These are phyloP conservation scores for Nycteola revayana DNA, from an alignment of 2,888 invertebrate species.

Conservation along the genomic window DNA sequence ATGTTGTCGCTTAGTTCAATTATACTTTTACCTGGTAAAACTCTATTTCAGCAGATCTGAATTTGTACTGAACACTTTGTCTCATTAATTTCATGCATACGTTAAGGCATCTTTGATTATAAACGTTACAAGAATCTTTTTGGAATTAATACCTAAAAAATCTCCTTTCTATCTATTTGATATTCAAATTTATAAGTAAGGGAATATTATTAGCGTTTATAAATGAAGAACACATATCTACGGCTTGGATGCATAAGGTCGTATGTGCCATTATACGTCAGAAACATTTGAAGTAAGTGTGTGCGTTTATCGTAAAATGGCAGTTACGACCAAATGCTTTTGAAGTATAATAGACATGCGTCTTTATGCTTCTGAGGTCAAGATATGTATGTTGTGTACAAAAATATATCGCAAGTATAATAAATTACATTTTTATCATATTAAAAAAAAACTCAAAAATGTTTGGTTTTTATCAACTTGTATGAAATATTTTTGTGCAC, in stretches of 20 bases:
- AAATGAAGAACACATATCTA: conserved; percentile 1
- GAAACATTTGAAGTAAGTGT: too few species aligned
- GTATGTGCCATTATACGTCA: too few species aligned
- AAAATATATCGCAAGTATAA: conserved; percentile 31
- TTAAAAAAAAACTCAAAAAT: conserved; percentile 20
- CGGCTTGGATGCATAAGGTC: too few species aligned
- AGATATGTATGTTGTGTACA: conserved; percentile 17
- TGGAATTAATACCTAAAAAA: conserved; percentile 12
- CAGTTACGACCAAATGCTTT: too few species aligned
- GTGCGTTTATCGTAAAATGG: too few species aligned
- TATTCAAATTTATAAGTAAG: conserved; percentile 26
- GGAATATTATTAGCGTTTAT: conserved; percentile 19
- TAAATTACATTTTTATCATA: conserved; percentile 22
- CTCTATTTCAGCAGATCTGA: conserved; percentile 45
- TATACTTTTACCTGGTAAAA: too few species aligned
- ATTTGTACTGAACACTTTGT: conserved; percentile 34
- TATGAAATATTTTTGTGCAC: conserved; percentile 35
- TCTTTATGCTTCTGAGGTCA: too few species aligned
- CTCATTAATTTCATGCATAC: conserved; percentile 27
- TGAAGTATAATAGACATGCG: too few species aligned
- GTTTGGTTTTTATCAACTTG: conserved; percentile 18
- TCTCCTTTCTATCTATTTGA: conserved; percentile 28
- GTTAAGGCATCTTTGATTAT: conserved; percentile 23
- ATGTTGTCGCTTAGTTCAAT: too few species aligned
- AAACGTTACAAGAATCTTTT: conserved; percentile 20